These are phyloP conservation scores for Podotricha telesiphe DNA, from an alignment of 2,888 invertebrate genomes.

Conservation along the genomic window DNA sequence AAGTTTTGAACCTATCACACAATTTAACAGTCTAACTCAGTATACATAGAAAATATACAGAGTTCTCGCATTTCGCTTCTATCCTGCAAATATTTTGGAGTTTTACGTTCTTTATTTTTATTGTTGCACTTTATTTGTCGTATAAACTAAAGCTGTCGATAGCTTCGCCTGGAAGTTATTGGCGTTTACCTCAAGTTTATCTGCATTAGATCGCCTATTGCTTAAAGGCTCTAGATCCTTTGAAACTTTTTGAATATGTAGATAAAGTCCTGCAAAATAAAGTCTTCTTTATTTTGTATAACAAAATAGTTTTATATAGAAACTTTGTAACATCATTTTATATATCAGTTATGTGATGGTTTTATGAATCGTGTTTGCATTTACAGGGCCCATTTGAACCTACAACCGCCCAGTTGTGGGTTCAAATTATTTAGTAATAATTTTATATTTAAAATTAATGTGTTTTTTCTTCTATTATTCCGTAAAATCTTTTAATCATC, in stretches of 20 bases:
- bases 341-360: too few species aligned
- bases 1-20: too few species aligned
- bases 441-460: too few species aligned
- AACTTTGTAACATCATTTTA: too few species aligned
- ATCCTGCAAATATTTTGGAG: constrained; percentile 11
- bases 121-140: constrained; percentile 25
- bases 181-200: constrained; percentile 18
- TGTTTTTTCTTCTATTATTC: too few species aligned
- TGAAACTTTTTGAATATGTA: constrained; percentile 3
- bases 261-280: background rate
- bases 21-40: too few species aligned
- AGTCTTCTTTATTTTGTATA: background rate
- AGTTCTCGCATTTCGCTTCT: background rate
- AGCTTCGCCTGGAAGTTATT: constrained; percentile 11
- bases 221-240: constrained; percentile 9
- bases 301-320: background rate
- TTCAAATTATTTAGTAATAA: too few species aligned
- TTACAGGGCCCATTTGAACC: too few species aligned
- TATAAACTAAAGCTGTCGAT: constrained; percentile 25
- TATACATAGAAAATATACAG: background rate
- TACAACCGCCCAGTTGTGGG: too few species aligned
- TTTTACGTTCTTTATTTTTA: constrained; percentile 21
- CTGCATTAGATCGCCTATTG: constrained; percentile 14
- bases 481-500: too few species aligned
- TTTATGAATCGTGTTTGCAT: too few species aligned